phyloP scores from a whole-genome alignment of 1,140 invertebrate genomes.

The Tetramorium alpestre region DNA sequence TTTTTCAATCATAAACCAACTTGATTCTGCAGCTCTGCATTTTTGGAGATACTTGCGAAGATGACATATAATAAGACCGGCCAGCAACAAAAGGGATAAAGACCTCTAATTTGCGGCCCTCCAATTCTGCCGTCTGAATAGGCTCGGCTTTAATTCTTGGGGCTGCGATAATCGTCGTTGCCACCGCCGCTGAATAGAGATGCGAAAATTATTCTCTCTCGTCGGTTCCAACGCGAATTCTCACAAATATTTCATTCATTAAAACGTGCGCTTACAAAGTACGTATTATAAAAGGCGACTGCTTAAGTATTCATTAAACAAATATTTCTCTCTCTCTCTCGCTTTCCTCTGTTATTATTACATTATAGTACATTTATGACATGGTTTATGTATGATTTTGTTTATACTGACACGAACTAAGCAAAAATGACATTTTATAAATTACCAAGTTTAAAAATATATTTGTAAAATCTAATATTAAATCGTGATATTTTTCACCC shows the following conservation, averaged over 20 bases:
- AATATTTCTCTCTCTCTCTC: background rate
- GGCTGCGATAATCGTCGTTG: conserved; percentile 21
- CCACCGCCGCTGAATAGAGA: conserved; percentile 5
- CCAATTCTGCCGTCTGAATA: conserved; percentile 54
- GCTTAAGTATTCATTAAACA: background rate
- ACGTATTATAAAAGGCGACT: background rate
- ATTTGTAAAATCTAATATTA: background rate
- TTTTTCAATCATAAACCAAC: background rate
- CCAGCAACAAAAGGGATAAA: conserved; percentile 71
- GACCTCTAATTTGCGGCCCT: conserved; percentile 72
- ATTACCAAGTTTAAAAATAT: background rate
- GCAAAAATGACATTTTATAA: background rate
- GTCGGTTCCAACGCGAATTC: background rate
- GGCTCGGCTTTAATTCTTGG: conserved; percentile 31
- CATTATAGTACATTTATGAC: background rate
- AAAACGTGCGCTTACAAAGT: background rate
- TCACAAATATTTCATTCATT: conserved; percentile 4
- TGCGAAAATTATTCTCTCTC: conserved; percentile 24
- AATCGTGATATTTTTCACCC: background rate
- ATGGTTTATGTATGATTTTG: background rate
- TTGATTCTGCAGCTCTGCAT: background rate
- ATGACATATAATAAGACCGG: conserved; percentile 26
- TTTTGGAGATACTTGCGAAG: background rate
- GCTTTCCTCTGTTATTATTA: background rate
- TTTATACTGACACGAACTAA: background rate